phyloP scores from a whole-genome alignment of 1,140 invertebrate species.

The Dinoponera quadriceps region DNA sequence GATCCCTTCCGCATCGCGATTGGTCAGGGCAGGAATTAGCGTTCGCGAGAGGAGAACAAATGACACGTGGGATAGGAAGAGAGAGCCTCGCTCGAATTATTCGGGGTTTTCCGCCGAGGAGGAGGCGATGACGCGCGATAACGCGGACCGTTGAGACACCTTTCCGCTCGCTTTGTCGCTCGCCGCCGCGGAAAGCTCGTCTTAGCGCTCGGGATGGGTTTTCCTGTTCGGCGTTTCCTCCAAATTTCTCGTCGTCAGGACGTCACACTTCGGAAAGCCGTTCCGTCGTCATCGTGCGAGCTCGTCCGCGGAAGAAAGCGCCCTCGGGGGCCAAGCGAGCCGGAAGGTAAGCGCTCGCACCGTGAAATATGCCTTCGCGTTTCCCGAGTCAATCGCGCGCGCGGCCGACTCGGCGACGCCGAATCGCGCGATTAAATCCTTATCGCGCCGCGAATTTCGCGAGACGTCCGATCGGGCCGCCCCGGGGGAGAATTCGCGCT shows the following conservation, averaged over 20 bases:
- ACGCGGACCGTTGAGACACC: neutral
- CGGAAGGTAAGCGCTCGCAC: neutral
- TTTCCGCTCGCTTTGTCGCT: neutral
- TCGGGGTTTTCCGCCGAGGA: neutral
- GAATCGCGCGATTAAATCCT: slow-evolving; percentile 1
- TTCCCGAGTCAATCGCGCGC: neutral
- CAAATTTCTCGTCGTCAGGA: neutral
- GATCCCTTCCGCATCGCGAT: too few species aligned
- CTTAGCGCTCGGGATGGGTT: neutral
- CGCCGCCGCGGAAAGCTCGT: neutral
- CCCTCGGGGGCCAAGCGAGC: neutral
- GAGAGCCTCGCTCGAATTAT: too few species aligned
- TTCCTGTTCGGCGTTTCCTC: neutral
- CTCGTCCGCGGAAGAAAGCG: neutral
- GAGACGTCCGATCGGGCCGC: neutral
- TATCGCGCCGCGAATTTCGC: slow-evolving; percentile 1
- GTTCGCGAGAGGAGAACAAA: too few species aligned
- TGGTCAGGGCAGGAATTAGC: too few species aligned
- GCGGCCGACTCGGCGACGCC: neutral
- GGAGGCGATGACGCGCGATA: slow-evolving; percentile 9
- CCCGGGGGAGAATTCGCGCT: neutral
- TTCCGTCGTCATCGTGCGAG: neutral
- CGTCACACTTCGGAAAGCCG: slow-evolving; percentile 3
- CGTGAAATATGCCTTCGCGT: neutral
- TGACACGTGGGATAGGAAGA: too few species aligned